These are phyloP conservation scores for Xestia c-nigrum DNA, from an alignment of 2,888 invertebrate genomes.

Conservation along the genomic window DNA sequence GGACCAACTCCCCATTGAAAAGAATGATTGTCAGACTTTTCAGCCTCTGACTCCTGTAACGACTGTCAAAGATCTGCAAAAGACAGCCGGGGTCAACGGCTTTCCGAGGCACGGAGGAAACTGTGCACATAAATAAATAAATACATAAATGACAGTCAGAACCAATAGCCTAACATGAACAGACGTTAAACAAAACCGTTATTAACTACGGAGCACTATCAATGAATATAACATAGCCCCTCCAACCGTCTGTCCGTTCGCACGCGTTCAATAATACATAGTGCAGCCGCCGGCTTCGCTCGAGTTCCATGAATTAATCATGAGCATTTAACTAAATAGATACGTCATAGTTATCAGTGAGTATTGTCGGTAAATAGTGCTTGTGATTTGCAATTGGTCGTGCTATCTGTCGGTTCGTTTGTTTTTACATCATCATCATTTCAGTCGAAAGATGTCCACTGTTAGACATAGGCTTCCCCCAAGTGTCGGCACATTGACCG, in stretches of 20 bases:
- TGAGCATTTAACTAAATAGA: slow-evolving; percentile 67
- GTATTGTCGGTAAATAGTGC: slow-evolving; percentile 38
- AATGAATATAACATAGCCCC: slow-evolving; percentile 63
- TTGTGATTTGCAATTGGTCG: slow-evolving; percentile 56
- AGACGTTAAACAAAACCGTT: slow-evolving; percentile 35
- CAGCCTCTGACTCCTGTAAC: too few species aligned
- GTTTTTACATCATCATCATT: too few species aligned
- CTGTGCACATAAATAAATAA: not conserved
- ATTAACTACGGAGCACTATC: slow-evolving; percentile 40
- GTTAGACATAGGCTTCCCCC: too few species aligned
- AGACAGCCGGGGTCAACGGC: too few species aligned
- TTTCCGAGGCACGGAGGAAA: too few species aligned
- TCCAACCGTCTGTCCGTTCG: slow-evolving; percentile 58
- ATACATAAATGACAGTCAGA: not conserved
- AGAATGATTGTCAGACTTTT: too few species aligned
- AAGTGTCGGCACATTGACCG: too few species aligned
- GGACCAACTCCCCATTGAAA: too few species aligned
- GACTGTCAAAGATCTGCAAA: too few species aligned
- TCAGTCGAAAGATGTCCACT: too few species aligned
- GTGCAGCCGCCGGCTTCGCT: slow-evolving; percentile 53
- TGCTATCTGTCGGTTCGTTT: not conserved
- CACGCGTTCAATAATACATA: slow-evolving; percentile 68
- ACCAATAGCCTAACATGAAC: not conserved
- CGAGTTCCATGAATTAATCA: slow-evolving; percentile 62
- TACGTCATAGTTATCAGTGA: slow-evolving; percentile 57